Evolutionary conservation across 2,797 vertebrate genomes (phyloP).

Genomic region (Semotilus atromaculatus): DNA sequence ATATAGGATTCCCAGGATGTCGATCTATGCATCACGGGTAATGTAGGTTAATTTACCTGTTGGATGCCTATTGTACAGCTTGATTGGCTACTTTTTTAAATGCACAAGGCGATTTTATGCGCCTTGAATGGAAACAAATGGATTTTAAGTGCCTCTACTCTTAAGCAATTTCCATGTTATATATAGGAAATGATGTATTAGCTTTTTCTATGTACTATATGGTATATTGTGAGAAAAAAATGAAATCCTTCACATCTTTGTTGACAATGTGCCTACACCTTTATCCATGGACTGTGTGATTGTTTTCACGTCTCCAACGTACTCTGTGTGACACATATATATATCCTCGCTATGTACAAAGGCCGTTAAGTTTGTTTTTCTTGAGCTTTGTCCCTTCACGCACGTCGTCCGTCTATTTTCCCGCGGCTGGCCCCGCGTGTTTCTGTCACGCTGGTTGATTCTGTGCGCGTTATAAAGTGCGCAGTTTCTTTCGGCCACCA

Average conservation of each 20-base stretch:
- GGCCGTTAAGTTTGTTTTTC: neutral
- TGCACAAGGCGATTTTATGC: neutral
- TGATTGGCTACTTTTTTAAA: neutral
- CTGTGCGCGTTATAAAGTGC: constrained; percentile 29
- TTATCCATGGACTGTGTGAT: neutral
- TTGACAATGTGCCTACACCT: neutral
- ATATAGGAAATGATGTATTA: neutral
- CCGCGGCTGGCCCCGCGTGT: constrained; percentile 33
- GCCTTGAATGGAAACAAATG: neutral
- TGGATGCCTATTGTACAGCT: neutral
- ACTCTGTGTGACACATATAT: neutral
- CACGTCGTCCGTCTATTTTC: constrained; percentile 32
- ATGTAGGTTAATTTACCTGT: constrained; percentile 19
- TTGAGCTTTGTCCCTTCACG: constrained; percentile 20
- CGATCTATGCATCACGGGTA: neutral
- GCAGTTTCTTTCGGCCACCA: constrained; percentile 26
- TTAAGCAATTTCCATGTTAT: neutral
- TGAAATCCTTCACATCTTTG: neutral
- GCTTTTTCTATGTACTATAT: neutral
- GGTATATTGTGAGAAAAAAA: neutral
- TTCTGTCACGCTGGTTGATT: constrained; percentile 35
- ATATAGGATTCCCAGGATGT: neutral
- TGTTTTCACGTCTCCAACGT: constrained; percentile 7
- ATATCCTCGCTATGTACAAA: neutral
- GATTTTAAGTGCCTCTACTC: too few species aligned